Evolutionary conservation across 1,140 invertebrate genomes (phyloP), one percentile per base, ranked within the genome.

Genomic region (Papilio polytes): DNA sequence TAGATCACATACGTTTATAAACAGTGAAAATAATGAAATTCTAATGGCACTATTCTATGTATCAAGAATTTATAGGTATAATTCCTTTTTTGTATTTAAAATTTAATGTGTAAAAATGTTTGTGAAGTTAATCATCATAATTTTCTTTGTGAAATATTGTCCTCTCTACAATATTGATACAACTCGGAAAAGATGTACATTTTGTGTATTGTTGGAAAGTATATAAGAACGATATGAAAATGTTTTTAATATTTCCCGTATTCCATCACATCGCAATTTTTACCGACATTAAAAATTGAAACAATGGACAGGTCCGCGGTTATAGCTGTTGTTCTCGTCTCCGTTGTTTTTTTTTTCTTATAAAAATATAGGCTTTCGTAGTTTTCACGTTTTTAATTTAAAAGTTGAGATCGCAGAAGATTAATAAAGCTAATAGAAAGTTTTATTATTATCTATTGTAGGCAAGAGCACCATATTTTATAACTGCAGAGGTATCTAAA

Each of bases 241-340:
- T 18, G 63, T 80, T 82, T 73, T 78, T 70, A 77, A 80, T 46
- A 53, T 15, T 51, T 46, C 20, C 26, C 41, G 74, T 44, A 70
- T 22, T 76, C 22, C 81, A 78, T 74, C 85, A 86, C 84, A 86
- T 87, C 85, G 82, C 83, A 80, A 80, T 85, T 84, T 85, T 86
- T 87, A 44, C 26, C 83, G 84, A 80, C 85, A 86, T 83, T 80
- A 86, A 84, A 84, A 70, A 31, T 41, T 53, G 56, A 80, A 86
- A 88, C 85, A 87, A 89, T 86, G 81, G 85, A 80, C 81, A 80
- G 82, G 80, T 86, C 83, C 82, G 77, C 59, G 56, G 78, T 84
- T 82, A 79, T 85, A 84, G 81, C 74, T 77, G 74, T 63, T 70
- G 72, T 48, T 59, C 72, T 41, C 20, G 18, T 53, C 51, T 63